A percentile compares a stretch with the other conserved stretches of the same genome.
Conservation (phyloP, 2,797 vertebrate genomes). For the Stomatorhinus walkeri region DNA sequence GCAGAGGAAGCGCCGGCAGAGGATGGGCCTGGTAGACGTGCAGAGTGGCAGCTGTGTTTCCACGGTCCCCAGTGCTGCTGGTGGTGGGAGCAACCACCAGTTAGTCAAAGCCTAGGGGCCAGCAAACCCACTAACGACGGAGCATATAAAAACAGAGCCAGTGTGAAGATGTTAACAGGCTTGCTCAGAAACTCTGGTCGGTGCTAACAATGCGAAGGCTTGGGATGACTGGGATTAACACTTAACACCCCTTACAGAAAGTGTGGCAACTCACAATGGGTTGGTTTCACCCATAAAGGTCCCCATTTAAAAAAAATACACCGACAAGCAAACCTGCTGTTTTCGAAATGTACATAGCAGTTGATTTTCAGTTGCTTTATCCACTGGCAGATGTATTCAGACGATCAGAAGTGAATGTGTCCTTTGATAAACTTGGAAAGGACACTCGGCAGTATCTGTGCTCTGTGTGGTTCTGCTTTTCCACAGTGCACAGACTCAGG, state of each 20-base stretch:
- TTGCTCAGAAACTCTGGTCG: not conserved
- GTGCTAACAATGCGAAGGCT: not conserved
- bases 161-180: not conserved
- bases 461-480: not conserved
- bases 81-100: conserved; percentile 57
- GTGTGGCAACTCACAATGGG: not conserved
- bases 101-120: conserved; percentile 42
- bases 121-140: not conserved
- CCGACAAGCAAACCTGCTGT: not conserved
- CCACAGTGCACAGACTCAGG: not conserved
- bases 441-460: not conserved
- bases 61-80: conserved; percentile 53
- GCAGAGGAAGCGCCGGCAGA: conserved; percentile 67
- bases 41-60: conserved; percentile 44
- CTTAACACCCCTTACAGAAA: not conserved
- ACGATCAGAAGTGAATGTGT: not conserved
- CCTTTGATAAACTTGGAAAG: not conserved
- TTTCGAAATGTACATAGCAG: not conserved
- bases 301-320: not conserved
- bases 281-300: not conserved
- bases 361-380: not conserved
- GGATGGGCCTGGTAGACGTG: conserved; percentile 64
- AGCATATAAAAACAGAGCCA: not conserved
- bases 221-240: not conserved
- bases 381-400: not conserved